Percentiles rank a stretch among this genome's conserved stretches.
These are phyloP conservation scores for Okamejei kenojei DNA, from an alignment of 2,797 vertebrate species.

Conservation along the genomic window DNA sequence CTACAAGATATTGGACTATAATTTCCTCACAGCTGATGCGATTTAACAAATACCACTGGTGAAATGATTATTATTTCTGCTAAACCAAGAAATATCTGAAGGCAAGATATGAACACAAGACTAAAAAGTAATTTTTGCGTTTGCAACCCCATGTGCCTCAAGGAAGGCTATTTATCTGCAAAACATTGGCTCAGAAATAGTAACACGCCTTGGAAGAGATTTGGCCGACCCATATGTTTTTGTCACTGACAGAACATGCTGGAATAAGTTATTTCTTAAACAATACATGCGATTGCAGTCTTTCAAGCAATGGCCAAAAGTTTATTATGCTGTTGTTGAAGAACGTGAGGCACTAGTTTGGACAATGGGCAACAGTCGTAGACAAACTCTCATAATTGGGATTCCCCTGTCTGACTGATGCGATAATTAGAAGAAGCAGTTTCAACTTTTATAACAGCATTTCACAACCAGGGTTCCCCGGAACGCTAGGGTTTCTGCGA, in stretches of 20 bases:
- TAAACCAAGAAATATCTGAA: neutral
- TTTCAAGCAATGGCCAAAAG: neutral
- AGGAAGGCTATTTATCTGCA: neutral
- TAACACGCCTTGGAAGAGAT: neutral
- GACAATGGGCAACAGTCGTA: neutral
- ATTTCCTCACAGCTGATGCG: neutral
- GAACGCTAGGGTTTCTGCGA: too few species aligned
- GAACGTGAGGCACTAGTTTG: neutral
- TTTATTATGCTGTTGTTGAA: neutral
- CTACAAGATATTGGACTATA: neutral
- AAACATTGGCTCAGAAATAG: slow-evolving; percentile 12
- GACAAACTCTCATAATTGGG: neutral
- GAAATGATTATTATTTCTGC: neutral
- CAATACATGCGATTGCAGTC: neutral
- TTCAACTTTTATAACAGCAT: neutral
- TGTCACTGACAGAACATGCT: neutral
- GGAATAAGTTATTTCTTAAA: neutral
- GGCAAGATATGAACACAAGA: neutral
- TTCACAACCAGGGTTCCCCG: too few species aligned
- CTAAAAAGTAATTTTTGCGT: neutral
- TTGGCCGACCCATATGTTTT: neutral
- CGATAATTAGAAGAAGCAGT: neutral
- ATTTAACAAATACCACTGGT: neutral
- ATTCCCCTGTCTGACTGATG: neutral
- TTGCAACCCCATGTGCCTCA: neutral